A percentile compares a stretch with the other conserved stretches of the same genome.
Conservation (phyloP, 2,797 vertebrate genomes). For the Brotula barbata region DNA sequence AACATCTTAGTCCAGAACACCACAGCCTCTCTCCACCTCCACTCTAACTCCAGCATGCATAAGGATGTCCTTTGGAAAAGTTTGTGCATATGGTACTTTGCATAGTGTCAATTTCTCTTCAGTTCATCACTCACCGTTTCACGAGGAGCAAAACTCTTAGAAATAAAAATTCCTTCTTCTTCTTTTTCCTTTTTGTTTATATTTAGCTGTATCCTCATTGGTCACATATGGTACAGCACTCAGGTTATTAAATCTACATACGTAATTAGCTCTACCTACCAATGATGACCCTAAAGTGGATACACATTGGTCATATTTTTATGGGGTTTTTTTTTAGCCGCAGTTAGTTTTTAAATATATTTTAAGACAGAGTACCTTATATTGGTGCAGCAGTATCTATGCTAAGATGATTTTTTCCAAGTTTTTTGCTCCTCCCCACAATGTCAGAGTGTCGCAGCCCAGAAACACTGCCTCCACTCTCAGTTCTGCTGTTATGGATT, state of each 20-base stretch:
- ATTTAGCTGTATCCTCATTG: too few species aligned
- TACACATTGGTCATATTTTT: background rate
- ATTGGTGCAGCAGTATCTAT: background rate
- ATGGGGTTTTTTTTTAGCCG: background rate
- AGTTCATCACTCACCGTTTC: background rate
- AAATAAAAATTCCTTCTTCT: background rate
- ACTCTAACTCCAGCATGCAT: constrained; percentile 28
- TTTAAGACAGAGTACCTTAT: background rate
- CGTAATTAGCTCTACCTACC: too few species aligned
- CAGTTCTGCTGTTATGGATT: too few species aligned
- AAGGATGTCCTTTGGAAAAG: constrained; percentile 1
- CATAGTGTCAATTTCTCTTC: constrained; percentile 32
- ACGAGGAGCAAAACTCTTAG: background rate
- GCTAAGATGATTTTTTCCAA: background rate
- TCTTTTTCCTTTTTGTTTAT: background rate
- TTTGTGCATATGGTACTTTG: constrained; percentile 4
- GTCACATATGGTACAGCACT: too few species aligned
- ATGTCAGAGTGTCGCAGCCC: background rate
- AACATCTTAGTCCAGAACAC: constrained; percentile 59
- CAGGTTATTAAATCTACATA: too few species aligned
- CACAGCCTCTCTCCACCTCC: background rate
- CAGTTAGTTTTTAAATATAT: background rate
- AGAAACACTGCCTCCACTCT: background rate
- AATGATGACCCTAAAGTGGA: too few species aligned
- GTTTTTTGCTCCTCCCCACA: background rate